Evolutionary conservation across 2,113 vertebrate species (phyloP), one percentile per base, ranked within the genome.

Genomic region (Taxidea taxus): DNA sequence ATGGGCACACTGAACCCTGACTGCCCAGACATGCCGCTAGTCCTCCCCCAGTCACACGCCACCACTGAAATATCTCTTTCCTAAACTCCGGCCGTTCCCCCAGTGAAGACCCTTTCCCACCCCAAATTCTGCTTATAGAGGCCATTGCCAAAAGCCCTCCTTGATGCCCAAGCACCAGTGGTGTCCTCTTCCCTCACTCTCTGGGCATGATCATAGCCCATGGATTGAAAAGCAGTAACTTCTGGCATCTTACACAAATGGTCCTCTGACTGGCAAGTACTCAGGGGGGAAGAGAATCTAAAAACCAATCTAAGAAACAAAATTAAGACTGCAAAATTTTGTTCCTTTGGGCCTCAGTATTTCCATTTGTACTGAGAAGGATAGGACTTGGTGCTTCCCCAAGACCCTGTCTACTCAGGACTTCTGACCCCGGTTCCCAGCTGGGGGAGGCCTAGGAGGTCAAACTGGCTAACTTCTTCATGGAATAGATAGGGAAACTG

Each of bases 301-400:
- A 74, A 94, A 94, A 85, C 25, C 64, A 31, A 42, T 31, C 10
- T 25, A n/a, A 92, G 56, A 94, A 94, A 39, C 88, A n/a, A 68
- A 89, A 68, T 29, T 39, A 82, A 49, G 60, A 44, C 42, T 6
- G 15, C 15, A 54, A 51, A 90, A 27, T 6, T 58, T 29, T 7
- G 9, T 58, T 27, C 29, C 80, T 49, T 31, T 74, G 72, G 16
- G 54, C 29, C 56, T 82, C 81, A n/a, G 47, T 84, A 34, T 64
- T 31, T 51, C 25, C 37, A 39, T 34, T 34, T 58, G 44, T 72
- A 42, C 20, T 2, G n/a, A 74, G n/a, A 16, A 34, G 21, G 20
- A n/a, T 54, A 89, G 94, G 80, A 87, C 25, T 37, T 9, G 21
- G 25, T 44, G 74, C 11, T 37, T 74, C 7, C 70, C 34, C 16